Percentiles rank a stretch among this genome's conserved stretches.
These are phyloP conservation scores for Dreissena rostriformis DNA, from an alignment of 1,140 invertebrate genomes.

Conservation along the genomic window DNA sequence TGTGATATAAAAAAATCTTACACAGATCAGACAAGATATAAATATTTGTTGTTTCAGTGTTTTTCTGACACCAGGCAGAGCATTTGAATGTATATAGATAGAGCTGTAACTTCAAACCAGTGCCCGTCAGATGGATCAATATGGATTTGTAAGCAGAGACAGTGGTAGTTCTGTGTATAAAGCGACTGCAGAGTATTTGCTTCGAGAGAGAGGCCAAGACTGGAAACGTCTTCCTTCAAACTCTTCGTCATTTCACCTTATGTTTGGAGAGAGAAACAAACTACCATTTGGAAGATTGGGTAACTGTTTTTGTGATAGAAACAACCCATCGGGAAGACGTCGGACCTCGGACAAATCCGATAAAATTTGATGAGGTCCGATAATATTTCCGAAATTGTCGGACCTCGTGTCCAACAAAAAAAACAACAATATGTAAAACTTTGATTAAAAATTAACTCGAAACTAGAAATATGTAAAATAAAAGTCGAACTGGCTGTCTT, in stretches of 20 bases:
- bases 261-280: conserved; percentile 74
- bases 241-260: conserved; percentile 67
- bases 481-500: too few relatives aligned
- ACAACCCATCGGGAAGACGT: too few relatives aligned
- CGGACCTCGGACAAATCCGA: too few relatives aligned
- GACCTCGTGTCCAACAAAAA: too few relatives aligned
- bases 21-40: too few relatives aligned
- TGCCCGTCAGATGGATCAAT: conserved; percentile 35
- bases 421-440: too few relatives aligned
- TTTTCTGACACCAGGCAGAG: background rate
- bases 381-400: too few relatives aligned
- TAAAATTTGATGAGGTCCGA: too few relatives aligned
- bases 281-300: conserved; percentile 70
- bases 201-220: conserved; percentile 56
- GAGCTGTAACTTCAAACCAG: background rate
- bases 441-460: too few relatives aligned
- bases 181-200: conserved; percentile 63
- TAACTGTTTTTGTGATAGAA: conserved; percentile 37
- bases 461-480: too few relatives aligned
- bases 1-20: too few relatives aligned
- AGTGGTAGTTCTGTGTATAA: conserved; percentile 67
- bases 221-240: conserved; percentile 67
- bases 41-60: too few relatives aligned
- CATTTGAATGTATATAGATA: background rate
- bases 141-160: conserved; percentile 69